Base-by-base conservation (phyloP, 1,140 invertebrate genomes). In the Caenorhabditis inopinata region DNA sequence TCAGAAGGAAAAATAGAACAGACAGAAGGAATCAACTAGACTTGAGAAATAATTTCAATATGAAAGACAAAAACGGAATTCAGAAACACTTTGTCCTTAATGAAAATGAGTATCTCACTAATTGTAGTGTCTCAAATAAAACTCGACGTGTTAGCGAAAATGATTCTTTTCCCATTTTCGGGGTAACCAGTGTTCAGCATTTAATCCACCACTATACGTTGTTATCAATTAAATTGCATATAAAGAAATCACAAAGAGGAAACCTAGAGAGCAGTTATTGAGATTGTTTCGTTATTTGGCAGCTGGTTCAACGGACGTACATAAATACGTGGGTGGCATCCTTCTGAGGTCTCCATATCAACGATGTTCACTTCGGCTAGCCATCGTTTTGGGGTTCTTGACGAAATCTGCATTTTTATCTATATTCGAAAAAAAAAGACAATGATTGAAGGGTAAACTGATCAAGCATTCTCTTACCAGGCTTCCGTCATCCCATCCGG, bases 341-440 rank as follows among this genome's bases (percentile, higher is more conserved):
- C 68, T 38, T 78, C 48, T 2, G 58, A 68, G 23, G 58, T 38
- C 23, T 53, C 76, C 23, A 48, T 58, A 18, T 83, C 81, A 12
- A 83, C 78, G 16, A 83, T 83, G 27, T 83, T 83, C 46, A 83
- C 81, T 47, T 83, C 82, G 16, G 82, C 82, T 14, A 83, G 29
- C 82, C 82, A 83, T 12, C 81, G 68, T 18, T 76, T 83, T 27
- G 73, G 42, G 0, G 51, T 47, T 29, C 79, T 27, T 6, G 46
- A 62, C 14, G 53, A 48, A 48, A 32, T 62, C 49, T 46, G 21
- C 12, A 46, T 62, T 29, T 68, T 38, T 42, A 42, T 27, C 21
- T 32, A 47, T 35, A 74, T 53, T 51, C 9, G 7, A 18, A 21
- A 29, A 53, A 23, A 73, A 18, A 48, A 62, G n/a, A n/a, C n/a